Base-by-base conservation (phyloP, 2,113 vertebrate genomes). In the Saimiri boliviensis region DNA sequence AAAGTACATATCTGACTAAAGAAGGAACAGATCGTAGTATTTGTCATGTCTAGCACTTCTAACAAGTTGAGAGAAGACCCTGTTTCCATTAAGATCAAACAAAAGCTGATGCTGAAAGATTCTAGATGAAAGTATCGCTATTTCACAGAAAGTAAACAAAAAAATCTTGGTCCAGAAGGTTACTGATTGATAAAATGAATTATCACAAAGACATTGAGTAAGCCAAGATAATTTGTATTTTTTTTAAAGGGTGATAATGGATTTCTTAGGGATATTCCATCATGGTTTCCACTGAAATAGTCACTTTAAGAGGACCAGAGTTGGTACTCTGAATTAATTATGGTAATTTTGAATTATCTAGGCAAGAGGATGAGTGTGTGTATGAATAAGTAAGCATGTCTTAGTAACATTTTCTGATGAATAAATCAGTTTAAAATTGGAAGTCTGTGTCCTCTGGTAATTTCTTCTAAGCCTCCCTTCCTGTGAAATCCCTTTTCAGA, bases 361-460 rank as follows among this genome's bases (percentile, higher is more conserved):
- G 88, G 93, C 56, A 93, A 94, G 70, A 95, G 27, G 63, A 89
- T 70, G 40, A 58, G 83, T 93, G 76, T 85, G 92, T 92, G 84
- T 88, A 95, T 97, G 97, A 97, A 97, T 97, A 95, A 96, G 86
- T 92, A 94, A 97, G 74, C 81, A 63, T 96, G 71, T 94, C 93
- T 92, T 88, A 87, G 93, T 97, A 96, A 95, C 81, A 93, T 91
- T 96, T 97, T 96, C 92, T 97, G 92, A 96, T 97, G 94, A 97
- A 97, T 97, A 97, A 97, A 97, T 96, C 95, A 93, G 85, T 77
- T 97, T 95, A 97, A 98, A 98, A 98, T 97, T 95, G 90, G 81
- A 97, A 95, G 96, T 85, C 84, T 86, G 45, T 97, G 84, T 97
- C 96, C 95, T 96, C 96, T 95, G 96, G 96, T 96, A 96, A 97